phyloP scores from a whole-genome alignment of 1,140 invertebrate species.

The Megathymus violae region DNA sequence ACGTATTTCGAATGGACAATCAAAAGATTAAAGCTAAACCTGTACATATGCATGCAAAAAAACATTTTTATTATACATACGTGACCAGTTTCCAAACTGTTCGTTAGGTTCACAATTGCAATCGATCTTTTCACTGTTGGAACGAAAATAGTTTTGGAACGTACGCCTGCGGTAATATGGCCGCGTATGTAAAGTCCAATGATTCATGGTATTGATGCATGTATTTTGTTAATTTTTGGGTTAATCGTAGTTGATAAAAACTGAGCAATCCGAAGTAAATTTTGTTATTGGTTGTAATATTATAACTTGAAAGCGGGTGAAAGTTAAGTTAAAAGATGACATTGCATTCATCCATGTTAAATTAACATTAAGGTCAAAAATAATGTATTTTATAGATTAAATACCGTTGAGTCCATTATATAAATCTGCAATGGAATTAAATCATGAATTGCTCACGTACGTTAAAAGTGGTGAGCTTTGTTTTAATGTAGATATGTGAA shows the following conservation, averaged over 20 bases:
- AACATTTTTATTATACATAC: constrained; percentile 1
- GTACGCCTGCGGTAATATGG: neutral
- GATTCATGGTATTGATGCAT: neutral
- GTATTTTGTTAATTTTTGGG: neutral
- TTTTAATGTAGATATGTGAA: constrained; percentile 24
- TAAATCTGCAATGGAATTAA: no score
- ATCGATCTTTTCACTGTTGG: neutral
- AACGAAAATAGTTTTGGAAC: constrained; percentile 1
- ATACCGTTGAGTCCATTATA: no score
- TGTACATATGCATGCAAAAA: neutral
- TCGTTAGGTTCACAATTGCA: neutral
- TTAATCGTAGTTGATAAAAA: neutral
- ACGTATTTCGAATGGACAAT: neutral
- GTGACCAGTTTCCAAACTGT: constrained; percentile 7
- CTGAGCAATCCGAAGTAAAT: no score
- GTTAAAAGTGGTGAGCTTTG: constrained; percentile 5
- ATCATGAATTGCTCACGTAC: neutral
- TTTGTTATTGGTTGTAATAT: no score
- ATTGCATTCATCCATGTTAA: no score
- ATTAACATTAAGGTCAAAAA: no score
- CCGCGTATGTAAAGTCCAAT: neutral
- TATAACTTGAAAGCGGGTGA: no score
- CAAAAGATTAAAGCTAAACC: neutral
- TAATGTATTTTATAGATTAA: no score
- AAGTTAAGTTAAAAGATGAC: no score